Evolutionary conservation across 2,888 invertebrate genomes (phyloP).

Genomic region (Acrobeloides nanus): DNA sequence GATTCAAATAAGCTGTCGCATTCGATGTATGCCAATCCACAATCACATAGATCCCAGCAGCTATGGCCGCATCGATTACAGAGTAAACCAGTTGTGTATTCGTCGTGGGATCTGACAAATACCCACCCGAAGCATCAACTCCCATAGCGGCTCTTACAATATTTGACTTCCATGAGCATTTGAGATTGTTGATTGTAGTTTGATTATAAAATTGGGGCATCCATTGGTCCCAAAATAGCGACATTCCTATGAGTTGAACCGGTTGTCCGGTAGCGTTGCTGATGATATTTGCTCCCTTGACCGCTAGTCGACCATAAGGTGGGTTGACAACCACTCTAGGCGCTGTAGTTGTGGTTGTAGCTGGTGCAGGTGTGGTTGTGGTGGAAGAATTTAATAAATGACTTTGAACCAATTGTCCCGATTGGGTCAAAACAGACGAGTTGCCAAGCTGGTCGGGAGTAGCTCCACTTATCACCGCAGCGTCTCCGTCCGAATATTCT

Average conservation of each 20-base stretch:
- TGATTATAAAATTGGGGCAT: too few species aligned
- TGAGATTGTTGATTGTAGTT: background rate
- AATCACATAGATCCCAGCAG: conserved; percentile 5
- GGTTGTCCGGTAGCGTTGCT: background rate
- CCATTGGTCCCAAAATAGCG: conserved; percentile 8
- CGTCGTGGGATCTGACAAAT: background rate
- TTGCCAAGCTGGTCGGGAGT: too few species aligned
- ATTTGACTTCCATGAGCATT: background rate
- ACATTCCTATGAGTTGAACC: background rate
- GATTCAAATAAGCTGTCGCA: background rate
- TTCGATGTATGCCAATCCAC: conserved; percentile 1
- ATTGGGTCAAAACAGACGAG: too few species aligned
- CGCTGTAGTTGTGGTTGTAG: too few species aligned
- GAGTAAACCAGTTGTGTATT: background rate
- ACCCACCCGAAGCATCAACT: background rate
- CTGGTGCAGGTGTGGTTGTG: too few species aligned
- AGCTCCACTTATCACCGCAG: too few species aligned
- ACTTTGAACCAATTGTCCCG: too few species aligned
- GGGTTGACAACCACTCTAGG: too few species aligned
- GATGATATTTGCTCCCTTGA: conserved; percentile 2
- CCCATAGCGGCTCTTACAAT: background rate
- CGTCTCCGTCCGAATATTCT: too few species aligned
- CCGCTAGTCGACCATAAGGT: conserved; percentile 9
- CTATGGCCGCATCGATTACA: background rate
- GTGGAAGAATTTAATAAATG: too few species aligned